Conservation (phyloP, 2,113 vertebrate species). For the Hydropotes inermis region DNA sequence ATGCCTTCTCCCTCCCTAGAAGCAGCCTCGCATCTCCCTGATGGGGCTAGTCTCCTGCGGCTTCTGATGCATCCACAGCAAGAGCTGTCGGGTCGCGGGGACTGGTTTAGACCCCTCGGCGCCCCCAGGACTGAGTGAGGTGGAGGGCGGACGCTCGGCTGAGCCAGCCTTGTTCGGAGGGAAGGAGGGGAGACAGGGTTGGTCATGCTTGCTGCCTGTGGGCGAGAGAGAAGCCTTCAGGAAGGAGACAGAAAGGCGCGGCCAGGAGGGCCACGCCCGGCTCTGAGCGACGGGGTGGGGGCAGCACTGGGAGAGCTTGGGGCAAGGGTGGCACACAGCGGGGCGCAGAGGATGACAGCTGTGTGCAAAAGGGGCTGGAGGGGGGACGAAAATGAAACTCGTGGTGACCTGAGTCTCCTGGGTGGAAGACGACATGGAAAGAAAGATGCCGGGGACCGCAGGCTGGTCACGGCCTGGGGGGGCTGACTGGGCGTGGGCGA, state of each 20-base stretch:
- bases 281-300: not conserved
- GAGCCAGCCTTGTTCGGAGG: not conserved
- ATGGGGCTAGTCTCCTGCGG: accelerated
- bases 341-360: not conserved
- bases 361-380: not conserved
- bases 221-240: not conserved
- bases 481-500: not conserved
- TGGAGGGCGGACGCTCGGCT: not conserved
- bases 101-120: not conserved
- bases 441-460: not conserved
- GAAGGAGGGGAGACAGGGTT: not conserved
- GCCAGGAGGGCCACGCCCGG: not conserved
- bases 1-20: not conserved
- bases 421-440: accelerated
- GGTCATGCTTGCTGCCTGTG: not conserved
- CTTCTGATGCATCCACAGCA: not conserved
- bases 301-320: not conserved
- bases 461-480: not conserved
- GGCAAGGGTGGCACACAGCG: not conserved
- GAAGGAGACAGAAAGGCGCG: accelerated
- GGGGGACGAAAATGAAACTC: not conserved
- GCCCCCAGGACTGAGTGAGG: not conserved
- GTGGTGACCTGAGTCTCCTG: accelerated
- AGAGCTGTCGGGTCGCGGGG: accelerated
- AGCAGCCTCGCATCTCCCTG: not conserved